phyloP scores from a whole-genome alignment of 2,797 vertebrate genomes.

The Lepidocolaptes lacrymiger region DNA sequence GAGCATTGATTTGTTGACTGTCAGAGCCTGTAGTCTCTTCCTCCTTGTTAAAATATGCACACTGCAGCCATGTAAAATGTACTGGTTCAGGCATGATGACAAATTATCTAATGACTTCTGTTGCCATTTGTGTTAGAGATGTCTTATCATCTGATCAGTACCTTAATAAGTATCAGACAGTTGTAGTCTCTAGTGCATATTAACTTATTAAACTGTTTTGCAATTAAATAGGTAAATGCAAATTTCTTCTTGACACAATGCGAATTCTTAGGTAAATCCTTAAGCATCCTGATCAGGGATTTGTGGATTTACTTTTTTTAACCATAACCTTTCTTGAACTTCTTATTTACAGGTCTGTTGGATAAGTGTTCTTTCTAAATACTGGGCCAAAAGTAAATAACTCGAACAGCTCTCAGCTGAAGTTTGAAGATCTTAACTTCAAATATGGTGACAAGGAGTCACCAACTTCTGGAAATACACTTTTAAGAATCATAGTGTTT shows the following conservation, averaged over 20 bases:
- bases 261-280: not conserved
- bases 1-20: not conserved
- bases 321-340: not conserved
- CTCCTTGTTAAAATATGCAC: not conserved
- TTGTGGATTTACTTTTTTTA: constrained; percentile 63
- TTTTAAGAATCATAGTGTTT: not conserved
- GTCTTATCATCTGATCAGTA: not conserved
- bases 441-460: not conserved
- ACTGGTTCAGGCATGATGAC: not conserved
- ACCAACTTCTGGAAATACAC: not conserved
- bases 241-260: not conserved
- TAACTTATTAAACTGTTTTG: not conserved
- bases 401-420: not conserved
- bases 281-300: not conserved
- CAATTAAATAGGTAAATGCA: not conserved
- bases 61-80: not conserved
- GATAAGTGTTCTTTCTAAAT: not conserved
- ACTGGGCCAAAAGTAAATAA: not conserved
- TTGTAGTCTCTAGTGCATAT: not conserved
- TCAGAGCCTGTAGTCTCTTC: not conserved
- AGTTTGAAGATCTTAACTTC: not conserved
- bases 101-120: not conserved
- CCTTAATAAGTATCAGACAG: not conserved
- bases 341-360: not conserved
- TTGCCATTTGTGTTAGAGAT: not conserved